Evolutionary conservation across 2,888 invertebrate genomes (phyloP).

Genomic region (Saturnia pavonia): DNA sequence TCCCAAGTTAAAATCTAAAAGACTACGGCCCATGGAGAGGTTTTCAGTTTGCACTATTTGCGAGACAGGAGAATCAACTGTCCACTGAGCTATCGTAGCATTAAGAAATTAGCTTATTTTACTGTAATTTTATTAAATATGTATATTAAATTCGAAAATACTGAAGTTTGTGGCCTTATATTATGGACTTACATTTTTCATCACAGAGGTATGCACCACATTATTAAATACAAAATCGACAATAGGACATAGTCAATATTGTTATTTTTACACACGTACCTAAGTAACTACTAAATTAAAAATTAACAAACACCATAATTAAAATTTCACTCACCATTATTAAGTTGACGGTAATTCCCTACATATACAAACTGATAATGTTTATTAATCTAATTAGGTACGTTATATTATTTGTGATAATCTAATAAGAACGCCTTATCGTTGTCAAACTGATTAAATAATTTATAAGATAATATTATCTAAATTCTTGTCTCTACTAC

Average conservation of each 20-base stretch:
- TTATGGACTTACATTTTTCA: not conserved
- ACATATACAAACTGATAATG: not conserved
- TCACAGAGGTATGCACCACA: not conserved
- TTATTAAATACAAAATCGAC: not conserved
- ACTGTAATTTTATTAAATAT: too few relatives aligned
- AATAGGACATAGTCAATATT: too few relatives aligned
- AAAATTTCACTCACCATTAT: slow-evolving; percentile 15
- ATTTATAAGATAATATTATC: slow-evolving; percentile 17
- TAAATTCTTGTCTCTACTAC: slow-evolving; percentile 1
- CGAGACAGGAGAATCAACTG: not conserved
- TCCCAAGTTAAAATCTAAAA: not conserved
- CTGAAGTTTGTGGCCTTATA: not conserved
- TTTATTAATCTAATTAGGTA: slow-evolving; percentile 19
- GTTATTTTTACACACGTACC: too few relatives aligned
- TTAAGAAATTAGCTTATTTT: not conserved
- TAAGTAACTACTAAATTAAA: too few relatives aligned
- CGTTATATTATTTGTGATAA: slow-evolving; percentile 26
- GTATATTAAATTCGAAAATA: not conserved
- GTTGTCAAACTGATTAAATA: slow-evolving; percentile 27
- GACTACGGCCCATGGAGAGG: not conserved
- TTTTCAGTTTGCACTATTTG: not conserved
- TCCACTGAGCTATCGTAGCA: not conserved
- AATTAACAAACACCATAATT: slow-evolving; percentile 11
- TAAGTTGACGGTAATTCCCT: not conserved
- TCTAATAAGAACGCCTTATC: slow-evolving; percentile 32